These are phyloP conservation scores for Drosophila aldrichi DNA, from an alignment of 2,888 invertebrate species.

Conservation along the genomic window DNA sequence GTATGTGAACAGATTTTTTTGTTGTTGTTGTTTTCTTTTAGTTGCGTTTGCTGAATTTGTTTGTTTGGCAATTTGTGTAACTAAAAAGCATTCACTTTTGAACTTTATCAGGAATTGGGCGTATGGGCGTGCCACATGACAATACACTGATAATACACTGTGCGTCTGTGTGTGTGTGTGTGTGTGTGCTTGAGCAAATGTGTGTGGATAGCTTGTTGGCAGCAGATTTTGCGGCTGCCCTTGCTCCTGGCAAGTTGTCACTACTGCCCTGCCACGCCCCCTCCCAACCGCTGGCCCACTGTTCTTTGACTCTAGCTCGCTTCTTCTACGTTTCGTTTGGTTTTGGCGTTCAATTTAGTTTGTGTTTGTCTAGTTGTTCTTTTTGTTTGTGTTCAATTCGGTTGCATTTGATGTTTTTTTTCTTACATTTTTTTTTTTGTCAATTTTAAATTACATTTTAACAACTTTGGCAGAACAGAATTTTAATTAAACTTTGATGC, in stretches of 20 bases:
- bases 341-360: conserved; percentile 56
- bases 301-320: neutral
- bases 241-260: conserved; percentile 54
- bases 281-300: neutral
- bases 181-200: conserved; percentile 7
- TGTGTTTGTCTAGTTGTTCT: conserved; percentile 28
- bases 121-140: conserved; percentile 48
- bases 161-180: conserved; percentile 5
- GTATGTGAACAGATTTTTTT: conserved; percentile 18
- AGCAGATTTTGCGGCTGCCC: conserved; percentile 55
- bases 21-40: too few species aligned
- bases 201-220: conserved; percentile 54
- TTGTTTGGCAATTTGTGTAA: conserved; percentile 79
- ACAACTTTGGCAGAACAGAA: conserved; percentile 46
- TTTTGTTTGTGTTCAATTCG: conserved; percentile 12
- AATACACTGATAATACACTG: conserved; percentile 56
- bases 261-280: neutral
- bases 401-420: conserved; percentile 1
- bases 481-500: conserved; percentile 73
- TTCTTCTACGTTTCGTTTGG: conserved; percentile 49
- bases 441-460: conserved; percentile 71
- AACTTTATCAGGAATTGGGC: conserved; percentile 64
- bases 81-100: conserved; percentile 78
- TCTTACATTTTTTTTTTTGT: conserved; percentile 5
- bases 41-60: conserved; percentile 57